phyloP scores from a whole-genome alignment of 2,888 invertebrate genomes.

The Caenorhabditis sp. region DNA sequence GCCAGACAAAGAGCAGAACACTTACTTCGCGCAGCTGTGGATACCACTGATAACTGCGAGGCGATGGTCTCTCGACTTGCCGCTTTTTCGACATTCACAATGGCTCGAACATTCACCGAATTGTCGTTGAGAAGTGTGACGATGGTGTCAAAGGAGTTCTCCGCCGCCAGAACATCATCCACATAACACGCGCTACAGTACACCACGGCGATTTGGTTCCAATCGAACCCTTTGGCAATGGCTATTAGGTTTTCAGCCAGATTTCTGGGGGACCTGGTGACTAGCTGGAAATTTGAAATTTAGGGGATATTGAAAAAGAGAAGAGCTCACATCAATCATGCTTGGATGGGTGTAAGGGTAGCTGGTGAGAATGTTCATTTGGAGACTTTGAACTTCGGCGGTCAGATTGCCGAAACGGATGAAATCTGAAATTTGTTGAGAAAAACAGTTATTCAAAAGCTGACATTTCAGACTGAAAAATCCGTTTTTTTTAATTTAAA shows the following conservation, averaged over 20 bases:
- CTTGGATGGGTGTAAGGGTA: constrained; percentile 25
- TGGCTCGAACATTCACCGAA: constrained; percentile 10
- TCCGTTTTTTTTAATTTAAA: too few species aligned
- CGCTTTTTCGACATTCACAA: constrained; percentile 10
- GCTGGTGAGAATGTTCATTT: constrained; percentile 26
- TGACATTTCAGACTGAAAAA: too few species aligned
- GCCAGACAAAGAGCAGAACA: too few species aligned
- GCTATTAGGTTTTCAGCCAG: constrained; percentile 40
- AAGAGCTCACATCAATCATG: constrained; percentile 29
- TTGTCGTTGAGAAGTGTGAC: not conserved
- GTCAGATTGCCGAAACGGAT: constrained; percentile 29
- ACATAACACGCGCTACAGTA: not conserved
- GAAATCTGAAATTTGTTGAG: too few species aligned
- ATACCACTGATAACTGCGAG: not conserved
- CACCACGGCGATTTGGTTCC: constrained; percentile 24
- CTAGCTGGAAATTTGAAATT: constrained; percentile 30
- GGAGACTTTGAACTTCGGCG: constrained; percentile 17
- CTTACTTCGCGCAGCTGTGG: constrained; percentile 22
- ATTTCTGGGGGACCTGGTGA: constrained; percentile 38
- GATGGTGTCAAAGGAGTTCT: not conserved
- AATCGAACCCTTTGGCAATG: constrained; percentile 35
- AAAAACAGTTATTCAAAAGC: too few species aligned
- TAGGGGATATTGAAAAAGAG: not conserved
- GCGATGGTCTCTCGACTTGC: constrained; percentile 16
- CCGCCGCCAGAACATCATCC: not conserved